These are phyloP conservation scores for Rhagoletis pomonella DNA, from an alignment of 1,140 invertebrate genomes.

Conservation along the genomic window DNA sequence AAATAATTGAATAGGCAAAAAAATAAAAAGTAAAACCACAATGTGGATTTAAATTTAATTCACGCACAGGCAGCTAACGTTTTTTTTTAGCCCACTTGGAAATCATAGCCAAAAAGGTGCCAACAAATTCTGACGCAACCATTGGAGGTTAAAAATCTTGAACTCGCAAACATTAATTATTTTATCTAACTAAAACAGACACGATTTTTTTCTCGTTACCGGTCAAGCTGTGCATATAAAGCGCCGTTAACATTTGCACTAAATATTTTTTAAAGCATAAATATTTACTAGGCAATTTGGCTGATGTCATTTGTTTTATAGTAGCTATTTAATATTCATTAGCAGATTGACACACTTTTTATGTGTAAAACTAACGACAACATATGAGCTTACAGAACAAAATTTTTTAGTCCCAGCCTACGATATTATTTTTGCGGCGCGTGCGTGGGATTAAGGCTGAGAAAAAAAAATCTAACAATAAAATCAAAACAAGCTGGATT, in stretches of 20 bases:
- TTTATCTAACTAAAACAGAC: not conserved
- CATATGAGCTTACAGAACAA: constrained; percentile 5
- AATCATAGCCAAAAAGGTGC: not conserved
- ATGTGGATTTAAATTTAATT: not conserved
- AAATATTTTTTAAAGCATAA: constrained; percentile 13
- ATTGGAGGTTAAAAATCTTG: constrained; percentile 36
- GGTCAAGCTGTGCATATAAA: not conserved
- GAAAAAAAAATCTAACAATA: not conserved
- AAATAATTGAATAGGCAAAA: not conserved
- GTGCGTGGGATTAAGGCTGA: not conserved
- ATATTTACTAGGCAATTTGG: constrained; percentile 31
- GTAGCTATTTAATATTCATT: constrained; percentile 7
- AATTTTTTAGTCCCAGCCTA: constrained; percentile 11
- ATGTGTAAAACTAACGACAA: not conserved
- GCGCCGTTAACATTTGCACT: not conserved
- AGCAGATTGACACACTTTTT: not conserved
- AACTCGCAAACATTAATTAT: not conserved
- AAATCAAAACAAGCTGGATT: no score
- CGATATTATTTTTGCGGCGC: not conserved
- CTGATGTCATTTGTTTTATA: not conserved
- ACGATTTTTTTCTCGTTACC: not conserved
- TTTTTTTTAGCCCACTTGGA: not conserved
- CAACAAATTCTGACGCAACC: not conserved
- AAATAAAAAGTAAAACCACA: not conserved
- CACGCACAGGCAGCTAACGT: not conserved